Evolutionary conservation across 2,888 invertebrate genomes (phyloP).

Genomic region (Nomada hirtipes): DNA sequence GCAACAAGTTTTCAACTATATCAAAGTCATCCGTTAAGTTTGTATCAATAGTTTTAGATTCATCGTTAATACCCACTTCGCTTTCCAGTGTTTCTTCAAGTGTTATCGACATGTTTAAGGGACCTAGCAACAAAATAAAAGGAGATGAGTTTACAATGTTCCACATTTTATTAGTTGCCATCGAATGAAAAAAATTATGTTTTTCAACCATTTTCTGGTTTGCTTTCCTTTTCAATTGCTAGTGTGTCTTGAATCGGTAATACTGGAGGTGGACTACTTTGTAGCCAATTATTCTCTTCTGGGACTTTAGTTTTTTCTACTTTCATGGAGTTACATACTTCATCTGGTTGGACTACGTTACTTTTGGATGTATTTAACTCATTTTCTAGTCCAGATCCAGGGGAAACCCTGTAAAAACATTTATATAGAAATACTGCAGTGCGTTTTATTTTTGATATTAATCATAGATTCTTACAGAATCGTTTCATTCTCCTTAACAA

Average conservation of each 20-base stretch:
- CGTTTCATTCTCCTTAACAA: constrained; percentile 72
- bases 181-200: neutral
- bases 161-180: too few species aligned
- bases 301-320: neutral
- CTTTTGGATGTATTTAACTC: neutral
- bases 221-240: neutral
- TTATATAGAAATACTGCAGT: neutral
- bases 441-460: neutral
- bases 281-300: constrained; percentile 18
- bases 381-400: constrained; percentile 62
- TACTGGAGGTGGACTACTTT: neutral
- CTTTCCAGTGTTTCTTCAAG: constrained; percentile 64
- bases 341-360: too few species aligned
- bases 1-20: constrained; percentile 18
- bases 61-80: constrained; percentile 32
- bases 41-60: constrained; percentile 59
- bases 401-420: constrained; percentile 68
- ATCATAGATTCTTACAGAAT: constrained; percentile 66
- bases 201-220: neutral
- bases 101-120: constrained; percentile 31
- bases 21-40: constrained; percentile 49
- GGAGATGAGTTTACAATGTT: too few species aligned
- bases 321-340: neutral
- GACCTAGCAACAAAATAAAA: constrained; percentile 11
- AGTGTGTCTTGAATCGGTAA: neutral